Evolutionary conservation across 2,888 invertebrate genomes (phyloP), one percentile per base, ranked within the genome.

Genomic region (Leuctra nigra): DNA sequence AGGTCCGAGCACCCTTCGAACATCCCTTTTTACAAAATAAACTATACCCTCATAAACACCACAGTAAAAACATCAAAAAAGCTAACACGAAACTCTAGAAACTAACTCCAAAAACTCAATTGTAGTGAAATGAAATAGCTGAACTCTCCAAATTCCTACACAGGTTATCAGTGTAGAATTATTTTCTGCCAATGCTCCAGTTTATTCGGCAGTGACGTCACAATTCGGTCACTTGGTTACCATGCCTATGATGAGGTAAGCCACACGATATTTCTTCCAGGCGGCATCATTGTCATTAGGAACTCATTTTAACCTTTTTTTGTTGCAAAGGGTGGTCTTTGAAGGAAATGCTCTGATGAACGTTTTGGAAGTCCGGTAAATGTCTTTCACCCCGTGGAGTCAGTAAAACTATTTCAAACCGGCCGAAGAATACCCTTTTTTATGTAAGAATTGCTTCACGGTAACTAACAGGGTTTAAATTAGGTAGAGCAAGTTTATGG

Each of bases 211-310:
- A n/a, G n/a, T n/a, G n/a, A n/a, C n/a, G n/a, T n/a, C n/a, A n/a
- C n/a, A n/a, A n/a, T n/a, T n/a, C n/a, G n/a, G n/a, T n/a, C n/a
- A n/a, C n/a, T n/a, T n/a, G n/a, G n/a, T n/a, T n/a, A n/a, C n/a
- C n/a, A n/a, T 33, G 22, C 16, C 20, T 35, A 52, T 57, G 57
- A 57, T 54, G 57, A 57, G 54, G 57, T 48, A 46, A 57, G 48
- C 57, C 57, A 46, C 57, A 57, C 39, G 54, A 38, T 54, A 25
- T 44, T 52, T 39, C 25, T 33, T 53, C 53, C 47, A 25, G 57
- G 33, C 25, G 35, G 35, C 50, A 35, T 25, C 46, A 14, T 52
- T 36, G 57, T 53, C 57, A 53, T 57, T 44, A 53, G 35, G 47
- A n/a, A n/a, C n/a, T n/a, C 14, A 36, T 24, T 53, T 38, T 47